Evolutionary conservation across 2,797 vertebrate species (phyloP).

Genomic region (Sarcoramphus papa): DNA sequence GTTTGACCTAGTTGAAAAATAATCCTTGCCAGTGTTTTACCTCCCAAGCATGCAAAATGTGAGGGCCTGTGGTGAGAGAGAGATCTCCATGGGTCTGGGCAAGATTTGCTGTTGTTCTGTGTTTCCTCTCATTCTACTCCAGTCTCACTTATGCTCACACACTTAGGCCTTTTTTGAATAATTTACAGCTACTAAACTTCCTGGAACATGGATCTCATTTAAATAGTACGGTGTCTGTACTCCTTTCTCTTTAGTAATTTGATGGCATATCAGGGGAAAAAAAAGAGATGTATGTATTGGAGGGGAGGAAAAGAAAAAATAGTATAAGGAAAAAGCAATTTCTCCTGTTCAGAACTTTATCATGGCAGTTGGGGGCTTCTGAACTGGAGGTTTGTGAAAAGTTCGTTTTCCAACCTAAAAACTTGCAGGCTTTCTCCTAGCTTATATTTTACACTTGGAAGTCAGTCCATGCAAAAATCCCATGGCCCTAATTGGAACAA

Average conservation of each 20-base stretch:
- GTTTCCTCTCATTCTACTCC: neutral
- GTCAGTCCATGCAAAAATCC: neutral
- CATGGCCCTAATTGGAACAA: neutral
- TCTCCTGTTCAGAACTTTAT: neutral
- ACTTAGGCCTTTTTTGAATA: neutral
- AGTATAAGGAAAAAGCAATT: neutral
- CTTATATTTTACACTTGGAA: neutral
- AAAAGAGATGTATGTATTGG: neutral
- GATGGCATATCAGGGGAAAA: neutral
- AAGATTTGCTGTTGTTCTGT: neutral
- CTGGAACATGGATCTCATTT: neutral
- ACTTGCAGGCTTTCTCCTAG: neutral
- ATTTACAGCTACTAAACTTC: neutral
- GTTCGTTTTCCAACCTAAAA: neutral
- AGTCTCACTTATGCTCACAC: neutral
- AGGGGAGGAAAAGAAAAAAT: neutral
- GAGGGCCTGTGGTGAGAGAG: neutral
- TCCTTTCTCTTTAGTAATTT: neutral
- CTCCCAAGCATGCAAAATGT: neutral
- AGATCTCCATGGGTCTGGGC: neutral
- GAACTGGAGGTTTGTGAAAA: neutral
- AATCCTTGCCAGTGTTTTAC: neutral
- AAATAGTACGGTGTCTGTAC: neutral
- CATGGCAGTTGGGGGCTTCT: neutral
- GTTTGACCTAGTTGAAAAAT: constrained; percentile 43